phyloP scores from a whole-genome alignment of 2,888 invertebrate species.

The Amphiduros pacificus region DNA sequence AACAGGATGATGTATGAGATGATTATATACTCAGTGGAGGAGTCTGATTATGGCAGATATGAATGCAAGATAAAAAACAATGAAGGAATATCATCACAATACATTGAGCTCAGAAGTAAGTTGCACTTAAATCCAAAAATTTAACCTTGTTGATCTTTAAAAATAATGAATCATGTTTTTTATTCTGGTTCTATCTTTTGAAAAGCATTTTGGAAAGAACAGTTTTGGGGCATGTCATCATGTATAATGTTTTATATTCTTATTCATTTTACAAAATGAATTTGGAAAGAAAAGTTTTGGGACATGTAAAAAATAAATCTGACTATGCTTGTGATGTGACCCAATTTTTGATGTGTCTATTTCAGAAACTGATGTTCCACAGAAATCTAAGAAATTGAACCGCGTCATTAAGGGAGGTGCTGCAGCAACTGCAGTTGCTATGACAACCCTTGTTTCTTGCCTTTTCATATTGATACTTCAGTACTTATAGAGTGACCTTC shows the following conservation, averaged over 20 bases:
- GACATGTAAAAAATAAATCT: no score
- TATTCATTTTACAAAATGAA: no score
- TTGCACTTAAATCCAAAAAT: no score
- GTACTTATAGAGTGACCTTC: background rate
- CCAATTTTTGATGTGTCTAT: no score
- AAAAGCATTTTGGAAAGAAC: no score
- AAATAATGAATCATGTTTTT: no score
- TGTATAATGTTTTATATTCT: no score
- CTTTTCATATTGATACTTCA: background rate
- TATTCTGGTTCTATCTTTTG: no score
- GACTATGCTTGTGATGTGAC: no score
- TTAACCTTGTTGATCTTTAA: no score
- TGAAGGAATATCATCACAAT: constrained; percentile 6
- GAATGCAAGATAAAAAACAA: constrained; percentile 29
- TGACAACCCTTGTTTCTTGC: background rate
- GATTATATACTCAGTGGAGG: constrained; percentile 27
- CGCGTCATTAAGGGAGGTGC: constrained; percentile 4
- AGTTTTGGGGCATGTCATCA: no score
- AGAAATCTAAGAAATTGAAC: constrained; percentile 28
- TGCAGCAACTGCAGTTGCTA: background rate
- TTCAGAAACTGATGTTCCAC: constrained; percentile 23
- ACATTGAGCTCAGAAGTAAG: constrained; percentile 26
- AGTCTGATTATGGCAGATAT: constrained; percentile 31
- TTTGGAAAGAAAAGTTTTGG: no score
- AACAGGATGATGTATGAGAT: constrained; percentile 32